Conservation (phyloP, 2,888 invertebrate species). For the Pammene fasciana region DNA sequence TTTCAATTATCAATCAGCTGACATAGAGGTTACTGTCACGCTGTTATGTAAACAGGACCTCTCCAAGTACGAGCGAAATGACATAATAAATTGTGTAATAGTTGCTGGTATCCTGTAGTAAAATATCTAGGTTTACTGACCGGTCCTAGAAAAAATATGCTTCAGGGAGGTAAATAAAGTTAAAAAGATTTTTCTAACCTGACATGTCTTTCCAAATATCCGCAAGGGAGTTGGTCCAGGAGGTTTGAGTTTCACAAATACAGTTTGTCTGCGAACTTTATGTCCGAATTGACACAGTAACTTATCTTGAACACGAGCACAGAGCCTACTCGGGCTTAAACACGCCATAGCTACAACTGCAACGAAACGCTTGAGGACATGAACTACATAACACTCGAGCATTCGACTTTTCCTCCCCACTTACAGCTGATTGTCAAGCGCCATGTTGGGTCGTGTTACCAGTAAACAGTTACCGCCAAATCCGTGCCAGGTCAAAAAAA, state of each 20-base stretch:
- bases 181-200: slow-evolving; percentile 64
- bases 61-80: slow-evolving; percentile 48
- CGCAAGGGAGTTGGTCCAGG: slow-evolving; percentile 84
- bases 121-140: slow-evolving; percentile 5
- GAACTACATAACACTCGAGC: slow-evolving; percentile 78
- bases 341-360: slow-evolving; percentile 92
- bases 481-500: neutral
- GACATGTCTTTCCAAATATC: slow-evolving; percentile 81
- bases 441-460: slow-evolving; percentile 59
- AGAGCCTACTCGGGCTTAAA: slow-evolving; percentile 91
- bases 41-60: slow-evolving; percentile 65
- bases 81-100: slow-evolving; percentile 41
- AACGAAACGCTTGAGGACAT: slow-evolving; percentile 85
- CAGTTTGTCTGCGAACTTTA: slow-evolving; percentile 87
- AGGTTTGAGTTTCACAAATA: slow-evolving; percentile 87
- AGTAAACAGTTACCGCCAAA: slow-evolving; percentile 33
- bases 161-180: slow-evolving; percentile 31
- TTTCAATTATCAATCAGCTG: slow-evolving; percentile 54
- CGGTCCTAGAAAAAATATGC: slow-evolving; percentile 23
- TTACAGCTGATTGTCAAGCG: slow-evolving; percentile 82
- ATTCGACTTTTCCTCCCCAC: slow-evolving; percentile 80
- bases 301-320: slow-evolving; percentile 91
- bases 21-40: slow-evolving; percentile 63
- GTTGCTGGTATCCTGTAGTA: neutral
- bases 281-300: slow-evolving; percentile 90